phyloP scores from a whole-genome alignment of 2,113 vertebrate species.

The Petrocephalus microphthalmus region DNA sequence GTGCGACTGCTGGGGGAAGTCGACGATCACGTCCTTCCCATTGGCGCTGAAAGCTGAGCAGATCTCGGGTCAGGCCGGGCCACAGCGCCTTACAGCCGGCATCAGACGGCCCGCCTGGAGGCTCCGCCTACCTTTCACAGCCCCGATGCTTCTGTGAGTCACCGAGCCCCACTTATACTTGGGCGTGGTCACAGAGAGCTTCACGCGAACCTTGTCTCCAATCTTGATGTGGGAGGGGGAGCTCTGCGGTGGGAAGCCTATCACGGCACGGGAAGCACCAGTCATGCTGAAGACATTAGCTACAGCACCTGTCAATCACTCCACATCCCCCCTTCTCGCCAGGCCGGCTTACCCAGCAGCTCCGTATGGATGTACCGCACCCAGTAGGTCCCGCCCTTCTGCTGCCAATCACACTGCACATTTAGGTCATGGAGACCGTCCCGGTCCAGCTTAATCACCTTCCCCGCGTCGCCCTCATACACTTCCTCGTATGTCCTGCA shows the following conservation, averaged over 20 bases:
- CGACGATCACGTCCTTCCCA: slow-evolving; percentile 95
- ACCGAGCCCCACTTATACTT: slow-evolving; percentile 99
- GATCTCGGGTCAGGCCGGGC: slow-evolving; percentile 18
- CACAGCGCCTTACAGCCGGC: not conserved
- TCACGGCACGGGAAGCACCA: not conserved
- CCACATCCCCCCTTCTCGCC: not conserved
- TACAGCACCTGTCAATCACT: not conserved
- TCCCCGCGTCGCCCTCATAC: slow-evolving; percentile 90
- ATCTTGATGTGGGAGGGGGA: slow-evolving; percentile 96
- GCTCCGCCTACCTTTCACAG: slow-evolving; percentile 79
- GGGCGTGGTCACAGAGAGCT: slow-evolving; percentile 83
- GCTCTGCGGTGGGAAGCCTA: slow-evolving; percentile 90
- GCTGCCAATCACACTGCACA: slow-evolving; percentile 97
- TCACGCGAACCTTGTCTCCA: slow-evolving; percentile 94
- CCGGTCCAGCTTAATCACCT: slow-evolving; percentile 94
- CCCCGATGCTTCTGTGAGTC: slow-evolving; percentile 89
- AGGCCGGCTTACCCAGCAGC: slow-evolving; percentile 71
- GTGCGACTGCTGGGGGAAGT: slow-evolving; percentile 95
- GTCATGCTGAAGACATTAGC: not conserved
- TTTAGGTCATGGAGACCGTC: slow-evolving; percentile 95
- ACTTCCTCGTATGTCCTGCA: slow-evolving; percentile 96
- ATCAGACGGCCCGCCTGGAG: too few species aligned
- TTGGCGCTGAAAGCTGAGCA: slow-evolving; percentile 92
- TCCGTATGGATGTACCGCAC: slow-evolving; percentile 96
- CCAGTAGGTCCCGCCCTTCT: slow-evolving; percentile 98